Evolutionary conservation across 1,140 invertebrate species (phyloP).

Genomic region (Lasioglossum baleicum): DNA sequence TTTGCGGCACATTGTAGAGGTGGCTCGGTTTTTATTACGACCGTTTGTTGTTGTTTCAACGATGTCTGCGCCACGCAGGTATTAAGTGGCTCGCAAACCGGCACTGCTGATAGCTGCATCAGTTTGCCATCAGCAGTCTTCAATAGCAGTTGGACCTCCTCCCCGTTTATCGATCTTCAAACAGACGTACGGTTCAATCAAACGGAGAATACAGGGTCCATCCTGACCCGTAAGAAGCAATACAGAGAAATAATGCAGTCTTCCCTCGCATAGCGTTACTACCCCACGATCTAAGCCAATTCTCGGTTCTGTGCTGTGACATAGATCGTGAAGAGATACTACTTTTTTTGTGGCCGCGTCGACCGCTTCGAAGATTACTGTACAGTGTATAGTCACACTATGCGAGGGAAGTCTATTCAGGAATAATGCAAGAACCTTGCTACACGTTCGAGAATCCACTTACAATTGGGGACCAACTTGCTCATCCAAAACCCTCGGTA

Average conservation of each 20-base stretch:
- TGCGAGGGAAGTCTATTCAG: too few species aligned
- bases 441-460: conserved; percentile 28
- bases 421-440: too few species aligned
- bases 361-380: too few species aligned
- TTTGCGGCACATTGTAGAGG: conserved; percentile 56
- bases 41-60: conserved; percentile 52
- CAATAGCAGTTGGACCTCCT: conserved; percentile 78
- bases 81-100: conserved; percentile 60
- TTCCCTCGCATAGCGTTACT: too few species aligned
- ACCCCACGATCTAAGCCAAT: too few species aligned
- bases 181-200: neutral
- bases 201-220: too few species aligned
- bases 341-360: too few species aligned
- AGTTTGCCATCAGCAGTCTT: conserved; percentile 80
- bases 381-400: too few species aligned
- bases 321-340: too few species aligned
- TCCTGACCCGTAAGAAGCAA: too few species aligned
- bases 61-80: conserved; percentile 12
- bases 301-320: too few species aligned
- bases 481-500: conserved; percentile 45
- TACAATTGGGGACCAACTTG: conserved; percentile 51
- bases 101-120: conserved; percentile 77
- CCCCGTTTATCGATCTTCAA: conserved; percentile 72
- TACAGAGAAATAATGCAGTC: too few species aligned
- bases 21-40: conserved; percentile 68